Percentiles rank a stretch among this genome's conserved stretches.
These are phyloP conservation scores for Helicoverpa zea DNA, from an alignment of 1,140 invertebrate genomes.

Conservation along the genomic window DNA sequence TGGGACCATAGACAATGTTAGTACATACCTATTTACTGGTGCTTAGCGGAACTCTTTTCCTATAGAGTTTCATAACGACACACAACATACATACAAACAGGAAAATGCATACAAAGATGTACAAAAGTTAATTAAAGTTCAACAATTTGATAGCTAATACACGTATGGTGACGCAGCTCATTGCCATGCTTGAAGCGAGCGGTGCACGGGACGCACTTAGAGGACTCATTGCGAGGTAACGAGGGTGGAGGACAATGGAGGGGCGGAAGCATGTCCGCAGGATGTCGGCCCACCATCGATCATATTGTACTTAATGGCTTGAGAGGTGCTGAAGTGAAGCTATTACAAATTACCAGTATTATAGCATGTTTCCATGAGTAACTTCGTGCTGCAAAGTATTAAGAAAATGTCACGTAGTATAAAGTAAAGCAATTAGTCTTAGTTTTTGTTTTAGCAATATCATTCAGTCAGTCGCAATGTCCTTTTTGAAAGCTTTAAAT, in stretches of 20 bases:
- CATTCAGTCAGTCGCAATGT: no score
- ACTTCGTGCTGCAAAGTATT: no score
- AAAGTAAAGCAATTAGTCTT: background rate
- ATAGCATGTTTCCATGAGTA: no score
- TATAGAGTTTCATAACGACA: no score
- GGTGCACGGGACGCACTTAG: conserved; percentile 45
- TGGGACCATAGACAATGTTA: no score
- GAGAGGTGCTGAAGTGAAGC: background rate
- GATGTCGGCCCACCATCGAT: conserved; percentile 66
- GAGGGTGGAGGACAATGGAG: conserved; percentile 70
- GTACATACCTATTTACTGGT: no score
- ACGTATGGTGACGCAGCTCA: conserved; percentile 39
- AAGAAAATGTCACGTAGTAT: no score
- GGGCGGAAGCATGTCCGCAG: conserved; percentile 75
- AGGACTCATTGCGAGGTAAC: conserved; percentile 57
- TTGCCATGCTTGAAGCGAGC: conserved; percentile 47
- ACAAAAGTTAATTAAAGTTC: background rate
- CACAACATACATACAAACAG: background rate
- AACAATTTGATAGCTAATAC: background rate
- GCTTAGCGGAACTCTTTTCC: no score
- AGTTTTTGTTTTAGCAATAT: background rate
- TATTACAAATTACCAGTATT: background rate
- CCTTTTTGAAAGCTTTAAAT: background rate
- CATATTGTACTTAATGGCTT: conserved; percentile 22
- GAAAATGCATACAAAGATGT: background rate